Percentiles rank a stretch among this genome's conserved stretches.
phyloP scores from a whole-genome alignment of 2,113 vertebrate genomes.

The Periophthalmus modestus region DNA sequence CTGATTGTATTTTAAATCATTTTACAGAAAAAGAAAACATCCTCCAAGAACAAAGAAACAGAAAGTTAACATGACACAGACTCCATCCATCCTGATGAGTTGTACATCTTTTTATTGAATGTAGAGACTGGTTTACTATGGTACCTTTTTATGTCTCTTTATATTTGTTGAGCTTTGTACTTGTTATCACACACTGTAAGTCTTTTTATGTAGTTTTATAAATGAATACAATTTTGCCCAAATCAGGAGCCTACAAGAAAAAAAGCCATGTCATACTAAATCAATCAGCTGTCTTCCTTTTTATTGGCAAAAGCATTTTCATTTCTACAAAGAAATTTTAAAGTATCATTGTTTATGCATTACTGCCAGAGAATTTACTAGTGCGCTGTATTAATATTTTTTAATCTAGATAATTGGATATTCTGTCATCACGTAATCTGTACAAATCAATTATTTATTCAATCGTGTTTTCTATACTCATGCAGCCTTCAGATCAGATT shows the following conservation, averaged over 20 bases:
- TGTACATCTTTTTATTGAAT: conserved; percentile 4
- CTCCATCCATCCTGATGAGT: background rate
- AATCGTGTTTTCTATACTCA: background rate
- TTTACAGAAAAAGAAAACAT: conserved; percentile 64
- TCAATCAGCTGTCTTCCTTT: background rate
- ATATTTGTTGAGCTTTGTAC: background rate
- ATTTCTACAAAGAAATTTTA: too few relatives aligned
- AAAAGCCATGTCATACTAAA: background rate
- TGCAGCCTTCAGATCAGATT: background rate
- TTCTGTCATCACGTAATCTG: background rate
- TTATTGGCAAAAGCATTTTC: background rate
- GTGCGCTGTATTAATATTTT: background rate
- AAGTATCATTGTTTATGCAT: background rate
- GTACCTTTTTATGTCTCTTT: conserved; percentile 18
- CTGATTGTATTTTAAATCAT: background rate
- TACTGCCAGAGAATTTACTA: background rate
- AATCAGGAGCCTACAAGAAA: background rate
- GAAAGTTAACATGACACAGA: background rate
- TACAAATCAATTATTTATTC: background rate
- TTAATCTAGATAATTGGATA: too few relatives aligned
- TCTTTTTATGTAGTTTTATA: background rate
- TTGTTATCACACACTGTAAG: too few relatives aligned
- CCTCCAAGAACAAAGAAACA: conserved; percentile 38
- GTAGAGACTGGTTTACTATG: conserved; percentile 13
- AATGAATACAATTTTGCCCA: background rate